Evolutionary conservation across 2,888 invertebrate genomes (phyloP).

Genomic region (Apamea sordens): DNA sequence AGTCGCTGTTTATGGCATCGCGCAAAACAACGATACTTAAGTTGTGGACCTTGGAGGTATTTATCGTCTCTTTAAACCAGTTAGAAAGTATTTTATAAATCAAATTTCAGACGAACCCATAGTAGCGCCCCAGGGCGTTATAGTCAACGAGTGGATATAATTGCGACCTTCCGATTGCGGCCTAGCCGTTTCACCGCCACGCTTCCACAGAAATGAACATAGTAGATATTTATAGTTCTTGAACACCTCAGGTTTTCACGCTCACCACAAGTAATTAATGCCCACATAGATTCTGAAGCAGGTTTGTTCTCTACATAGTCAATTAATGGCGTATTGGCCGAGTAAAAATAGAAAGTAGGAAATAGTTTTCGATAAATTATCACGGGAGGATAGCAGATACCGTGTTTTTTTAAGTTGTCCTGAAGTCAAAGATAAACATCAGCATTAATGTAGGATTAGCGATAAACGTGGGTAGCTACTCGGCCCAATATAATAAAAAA

Average conservation of each 20-base stretch:
- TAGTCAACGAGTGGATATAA: conserved; percentile 75
- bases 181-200: conserved; percentile 68
- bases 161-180: conserved; percentile 78
- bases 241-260: conserved; percentile 51
- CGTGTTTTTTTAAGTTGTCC: background rate
- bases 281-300: conserved; percentile 31
- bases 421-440: background rate
- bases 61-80: background rate
- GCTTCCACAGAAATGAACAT: conserved; percentile 71
- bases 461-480: background rate
- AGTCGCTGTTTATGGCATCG: background rate
- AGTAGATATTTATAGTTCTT: conserved; percentile 65
- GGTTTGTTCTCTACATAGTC: conserved; percentile 28
- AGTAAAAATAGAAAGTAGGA: conserved; percentile 5
- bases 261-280: conserved; percentile 42
- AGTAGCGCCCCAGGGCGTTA: conserved; percentile 64
- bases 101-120: conserved; percentile 6
- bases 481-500: background rate
- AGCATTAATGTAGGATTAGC: background rate
- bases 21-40: background rate
- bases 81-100: background rate
- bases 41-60: background rate
- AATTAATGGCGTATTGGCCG: conserved; percentile 21
- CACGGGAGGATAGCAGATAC: background rate
- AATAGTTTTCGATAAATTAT: conserved; percentile 4